A percentile compares a stretch with the other conserved stretches of the same genome.
These are phyloP conservation scores for Micromussa lordhowensis DNA, from an alignment of 92 coral and sea anemone genomes.

Conservation along the genomic window DNA sequence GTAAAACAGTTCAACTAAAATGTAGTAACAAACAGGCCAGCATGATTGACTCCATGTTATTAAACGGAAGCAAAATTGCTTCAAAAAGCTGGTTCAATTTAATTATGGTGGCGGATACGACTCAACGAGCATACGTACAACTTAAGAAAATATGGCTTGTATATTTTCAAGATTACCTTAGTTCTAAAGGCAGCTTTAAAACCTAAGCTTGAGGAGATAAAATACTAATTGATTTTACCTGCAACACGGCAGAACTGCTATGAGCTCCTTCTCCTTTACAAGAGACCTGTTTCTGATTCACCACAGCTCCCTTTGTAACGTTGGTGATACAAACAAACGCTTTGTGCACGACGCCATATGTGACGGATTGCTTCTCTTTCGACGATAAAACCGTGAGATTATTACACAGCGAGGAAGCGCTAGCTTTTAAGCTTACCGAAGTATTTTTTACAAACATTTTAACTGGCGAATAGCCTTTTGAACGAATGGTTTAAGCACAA, in stretches of 20 bases:
- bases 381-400: conserved; percentile 80
- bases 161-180: background rate
- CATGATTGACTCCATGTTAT: too few species aligned
- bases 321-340: conserved; percentile 95
- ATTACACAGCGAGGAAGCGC: conserved; percentile 92
- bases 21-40: too few species aligned
- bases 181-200: background rate
- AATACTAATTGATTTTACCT: conserved; percentile 53
- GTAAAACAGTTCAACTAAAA: too few species aligned
- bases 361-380: conserved; percentile 73
- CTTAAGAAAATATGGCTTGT: background rate
- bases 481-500: background rate
- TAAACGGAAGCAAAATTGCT: background rate
- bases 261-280: conserved; percentile 94
- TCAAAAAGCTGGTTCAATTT: background rate
- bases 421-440: conserved; percentile 85
- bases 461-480: conserved; percentile 14
- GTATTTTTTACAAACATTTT: conserved; percentile 82
- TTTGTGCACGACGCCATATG: conserved; percentile 95
- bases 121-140: too few species aligned
- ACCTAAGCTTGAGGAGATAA: background rate
- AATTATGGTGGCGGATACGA: background rate
- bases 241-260: conserved; percentile 87
- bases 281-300: conserved; percentile 82
- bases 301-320: conserved; percentile 77